Evolutionary conservation across 2,113 vertebrate genomes (phyloP).

Genomic region (Motacilla tschutschensis): DNA sequence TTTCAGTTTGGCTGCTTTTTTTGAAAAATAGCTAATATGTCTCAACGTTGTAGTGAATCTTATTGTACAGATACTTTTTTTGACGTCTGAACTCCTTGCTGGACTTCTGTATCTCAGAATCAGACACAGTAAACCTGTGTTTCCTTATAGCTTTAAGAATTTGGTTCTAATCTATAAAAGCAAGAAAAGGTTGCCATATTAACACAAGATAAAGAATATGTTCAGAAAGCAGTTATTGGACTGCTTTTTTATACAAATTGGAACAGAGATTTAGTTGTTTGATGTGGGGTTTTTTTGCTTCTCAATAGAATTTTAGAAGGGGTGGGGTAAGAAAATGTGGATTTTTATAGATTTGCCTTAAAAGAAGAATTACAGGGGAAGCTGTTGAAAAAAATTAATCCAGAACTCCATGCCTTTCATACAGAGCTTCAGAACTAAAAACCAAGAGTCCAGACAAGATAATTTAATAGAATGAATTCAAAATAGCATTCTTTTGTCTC

Average conservation of each 20-base stretch:
- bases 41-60: background rate
- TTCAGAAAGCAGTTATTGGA: background rate
- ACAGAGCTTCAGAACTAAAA: background rate
- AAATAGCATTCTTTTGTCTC: background rate
- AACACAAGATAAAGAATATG: background rate
- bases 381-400: background rate
- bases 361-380: background rate
- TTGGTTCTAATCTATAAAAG: background rate
- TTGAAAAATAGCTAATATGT: background rate
- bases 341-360: background rate
- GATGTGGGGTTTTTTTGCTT: background rate
- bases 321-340: background rate
- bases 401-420: background rate
- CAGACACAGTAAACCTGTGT: background rate
- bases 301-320: background rate
- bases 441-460: background rate
- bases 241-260: background rate
- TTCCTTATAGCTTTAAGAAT: background rate
- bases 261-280: background rate
- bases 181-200: background rate
- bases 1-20: background rate
- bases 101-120: background rate
- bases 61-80: background rate
- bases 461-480: background rate
- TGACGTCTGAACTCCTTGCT: background rate